phyloP scores from a whole-genome alignment of 2,113 vertebrate genomes.

The Psittacus erithacus region DNA sequence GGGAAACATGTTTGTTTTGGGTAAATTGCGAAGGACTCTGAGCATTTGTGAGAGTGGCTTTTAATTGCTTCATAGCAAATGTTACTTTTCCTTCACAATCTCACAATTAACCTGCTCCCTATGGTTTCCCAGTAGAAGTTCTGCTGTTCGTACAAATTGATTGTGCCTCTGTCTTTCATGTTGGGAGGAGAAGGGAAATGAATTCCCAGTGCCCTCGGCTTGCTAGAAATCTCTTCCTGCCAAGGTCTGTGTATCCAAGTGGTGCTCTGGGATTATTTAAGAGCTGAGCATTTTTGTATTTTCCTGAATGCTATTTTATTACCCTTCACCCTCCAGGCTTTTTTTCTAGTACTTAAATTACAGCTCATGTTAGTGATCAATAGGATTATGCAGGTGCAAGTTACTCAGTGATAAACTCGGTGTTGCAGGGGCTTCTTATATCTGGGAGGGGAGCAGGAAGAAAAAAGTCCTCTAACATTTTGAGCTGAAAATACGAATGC shows the following conservation, averaged over 20 bases:
- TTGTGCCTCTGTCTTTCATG: neutral
- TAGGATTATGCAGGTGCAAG: neutral
- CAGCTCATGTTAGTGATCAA: fast-evolving
- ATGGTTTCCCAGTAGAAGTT: neutral
- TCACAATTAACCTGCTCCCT: slow-evolving; percentile 36
- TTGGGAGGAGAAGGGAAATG: neutral
- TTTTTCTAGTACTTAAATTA: neutral
- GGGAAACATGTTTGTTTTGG: slow-evolving; percentile 16
- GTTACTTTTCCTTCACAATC: slow-evolving; percentile 33
- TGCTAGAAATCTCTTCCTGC: neutral
- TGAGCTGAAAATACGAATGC: neutral
- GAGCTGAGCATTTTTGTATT: neutral
- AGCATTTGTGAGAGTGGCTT: neutral
- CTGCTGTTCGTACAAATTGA: slow-evolving; percentile 18
- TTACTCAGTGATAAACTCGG: neutral
- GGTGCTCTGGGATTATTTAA: neutral
- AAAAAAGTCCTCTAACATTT: neutral
- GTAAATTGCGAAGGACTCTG: neutral
- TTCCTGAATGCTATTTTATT: neutral
- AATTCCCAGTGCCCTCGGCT: neutral
- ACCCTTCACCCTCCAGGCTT: neutral
- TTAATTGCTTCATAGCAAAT: slow-evolving; percentile 40
- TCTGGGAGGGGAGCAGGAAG: neutral
- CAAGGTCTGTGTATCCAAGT: neutral
- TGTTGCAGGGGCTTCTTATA: neutral